A percentile compares a stretch with the other conserved stretches of the same genome.
Conservation (phyloP, 2,113 vertebrate genomes). For the Rhabdornis inornatus region DNA sequence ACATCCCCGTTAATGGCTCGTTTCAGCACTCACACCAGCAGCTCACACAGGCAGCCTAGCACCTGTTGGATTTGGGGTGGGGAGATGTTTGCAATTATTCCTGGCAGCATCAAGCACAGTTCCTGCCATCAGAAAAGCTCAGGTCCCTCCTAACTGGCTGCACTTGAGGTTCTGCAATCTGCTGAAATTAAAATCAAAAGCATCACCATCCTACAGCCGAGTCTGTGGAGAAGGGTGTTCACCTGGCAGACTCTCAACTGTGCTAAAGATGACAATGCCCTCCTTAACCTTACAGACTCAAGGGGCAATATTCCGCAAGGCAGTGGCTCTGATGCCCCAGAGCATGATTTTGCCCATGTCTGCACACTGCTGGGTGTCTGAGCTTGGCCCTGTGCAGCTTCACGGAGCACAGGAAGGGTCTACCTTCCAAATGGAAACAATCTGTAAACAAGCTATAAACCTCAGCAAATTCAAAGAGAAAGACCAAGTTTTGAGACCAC, state of each 20-base stretch:
- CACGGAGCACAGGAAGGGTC: background rate
- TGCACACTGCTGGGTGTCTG: background rate
- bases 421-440: background rate
- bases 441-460: background rate
- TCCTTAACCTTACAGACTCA: background rate
- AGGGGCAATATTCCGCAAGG: background rate
- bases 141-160: background rate
- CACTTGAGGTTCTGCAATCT: background rate
- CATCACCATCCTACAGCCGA: background rate
- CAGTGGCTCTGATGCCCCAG: background rate
- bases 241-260: rapidly evolving
- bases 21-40: background rate
- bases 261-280: background rate
- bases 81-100: background rate
- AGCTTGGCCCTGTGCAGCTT: background rate
- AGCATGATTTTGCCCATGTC: background rate
- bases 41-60: background rate
- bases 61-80: background rate
- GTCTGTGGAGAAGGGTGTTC: background rate
- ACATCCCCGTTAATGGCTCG: background rate
- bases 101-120: background rate
- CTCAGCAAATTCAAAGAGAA: background rate
- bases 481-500: background rate
- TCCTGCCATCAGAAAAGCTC: background rate
- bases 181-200: background rate